These are phyloP conservation scores for Mustelus asterias DNA, from an alignment of 2,113 vertebrate species.

Conservation along the genomic window DNA sequence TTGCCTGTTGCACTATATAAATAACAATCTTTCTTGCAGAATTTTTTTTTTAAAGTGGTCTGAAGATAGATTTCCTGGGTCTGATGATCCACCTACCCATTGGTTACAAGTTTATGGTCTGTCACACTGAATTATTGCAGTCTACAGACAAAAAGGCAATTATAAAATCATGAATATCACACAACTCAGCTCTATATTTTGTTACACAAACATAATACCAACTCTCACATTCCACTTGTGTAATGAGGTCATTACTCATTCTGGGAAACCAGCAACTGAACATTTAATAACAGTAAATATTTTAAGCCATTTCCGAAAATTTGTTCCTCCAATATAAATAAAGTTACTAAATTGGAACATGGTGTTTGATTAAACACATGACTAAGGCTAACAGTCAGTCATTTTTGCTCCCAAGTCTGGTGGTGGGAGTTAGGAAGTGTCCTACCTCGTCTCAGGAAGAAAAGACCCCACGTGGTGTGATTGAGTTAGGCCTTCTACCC, in stretches of 20 bases:
- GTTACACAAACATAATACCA: neutral
- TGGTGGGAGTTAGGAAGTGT: no score
- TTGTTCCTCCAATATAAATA: neutral
- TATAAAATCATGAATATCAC: neutral
- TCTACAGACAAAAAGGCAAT: neutral
- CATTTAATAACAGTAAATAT: neutral
- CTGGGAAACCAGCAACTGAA: neutral
- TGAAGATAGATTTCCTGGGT: neutral
- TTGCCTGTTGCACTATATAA: neutral
- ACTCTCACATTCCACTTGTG: neutral
- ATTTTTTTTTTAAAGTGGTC: neutral
- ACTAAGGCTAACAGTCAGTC: neutral
- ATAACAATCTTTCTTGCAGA: neutral
- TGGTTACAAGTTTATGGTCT: neutral
- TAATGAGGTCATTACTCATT: neutral
- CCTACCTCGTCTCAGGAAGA: no score
- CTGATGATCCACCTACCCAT: neutral
- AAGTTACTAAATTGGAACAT: neutral
- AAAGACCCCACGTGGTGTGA: no score
- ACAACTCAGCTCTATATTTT: no score
- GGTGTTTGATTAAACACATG: neutral
- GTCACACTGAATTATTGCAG: no score
- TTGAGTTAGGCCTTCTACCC: no score
- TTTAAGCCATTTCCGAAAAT: neutral
- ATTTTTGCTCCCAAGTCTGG: no score